These are phyloP conservation scores for Clytia hemisphaerica DNA, from an alignment of 30 jellyfish, hydroid and myxozoan genomes.

Conservation along the genomic window DNA sequence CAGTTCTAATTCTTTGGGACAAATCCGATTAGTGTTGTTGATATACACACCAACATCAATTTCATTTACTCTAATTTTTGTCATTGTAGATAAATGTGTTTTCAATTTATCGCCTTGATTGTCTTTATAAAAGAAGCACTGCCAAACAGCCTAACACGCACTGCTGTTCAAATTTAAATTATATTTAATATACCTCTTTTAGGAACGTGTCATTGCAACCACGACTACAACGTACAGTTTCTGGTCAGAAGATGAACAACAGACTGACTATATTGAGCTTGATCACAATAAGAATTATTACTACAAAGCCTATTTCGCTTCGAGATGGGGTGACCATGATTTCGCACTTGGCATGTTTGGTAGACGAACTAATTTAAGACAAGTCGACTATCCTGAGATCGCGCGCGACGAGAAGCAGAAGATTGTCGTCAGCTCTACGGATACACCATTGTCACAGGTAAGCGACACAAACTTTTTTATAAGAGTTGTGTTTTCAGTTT, in stretches of 20 bases:
- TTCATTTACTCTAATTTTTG: no score
- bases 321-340: constrained; percentile 51
- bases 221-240: no score
- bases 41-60: constrained; percentile 41
- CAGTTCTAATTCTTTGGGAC: no score
- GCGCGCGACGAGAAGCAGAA: constrained; percentile 68
- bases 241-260: constrained; percentile 39
- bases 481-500: no score
- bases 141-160: no score
- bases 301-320: constrained; percentile 46
- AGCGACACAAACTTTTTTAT: no score
- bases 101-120: no score
- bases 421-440: constrained; percentile 34
- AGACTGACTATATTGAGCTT: constrained; percentile 33
- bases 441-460: constrained; percentile 60
- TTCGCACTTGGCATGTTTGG: constrained; percentile 53
- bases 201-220: no score
- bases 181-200: no score
- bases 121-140: no score
- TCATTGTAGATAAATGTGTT: no score
- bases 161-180: no score
- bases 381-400: constrained; percentile 42
- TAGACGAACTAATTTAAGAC: constrained; percentile 47
- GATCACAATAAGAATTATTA: constrained; percentile 49
- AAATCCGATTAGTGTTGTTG: constrained; percentile 63